phyloP scores from a whole-genome alignment of 2,888 invertebrate genomes.

The Mellilla xanthometata region DNA sequence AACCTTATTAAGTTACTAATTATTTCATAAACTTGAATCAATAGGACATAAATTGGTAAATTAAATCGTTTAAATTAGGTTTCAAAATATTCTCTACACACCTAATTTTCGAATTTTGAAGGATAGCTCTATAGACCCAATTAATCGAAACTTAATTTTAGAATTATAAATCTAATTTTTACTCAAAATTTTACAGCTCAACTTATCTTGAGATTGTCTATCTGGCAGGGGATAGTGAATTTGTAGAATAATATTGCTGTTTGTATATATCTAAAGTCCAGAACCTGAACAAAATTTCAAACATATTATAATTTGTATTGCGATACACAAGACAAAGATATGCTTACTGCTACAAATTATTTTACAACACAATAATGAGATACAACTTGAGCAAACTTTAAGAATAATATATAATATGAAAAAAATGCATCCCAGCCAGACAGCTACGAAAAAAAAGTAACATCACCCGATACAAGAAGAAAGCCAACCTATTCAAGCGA shows the following conservation, averaged over 20 bases:
- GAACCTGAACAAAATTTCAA: constrained; percentile 4
- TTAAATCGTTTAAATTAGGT: constrained; percentile 70
- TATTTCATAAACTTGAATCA: constrained; percentile 78
- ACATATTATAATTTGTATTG: constrained; percentile 23
- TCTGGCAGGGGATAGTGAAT: constrained; percentile 67
- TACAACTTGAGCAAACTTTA: constrained; percentile 70
- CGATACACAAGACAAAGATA: constrained; percentile 48
- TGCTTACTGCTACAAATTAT: constrained; percentile 61
- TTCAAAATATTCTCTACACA: constrained; percentile 57
- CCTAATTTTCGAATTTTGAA: constrained; percentile 60
- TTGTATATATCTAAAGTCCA: no score
- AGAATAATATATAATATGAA: constrained; percentile 46
- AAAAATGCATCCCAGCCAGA: constrained; percentile 75
- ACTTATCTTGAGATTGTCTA: constrained; percentile 49
- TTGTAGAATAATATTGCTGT: constrained; percentile 31
- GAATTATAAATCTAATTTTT: constrained; percentile 33
- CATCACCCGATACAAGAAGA: constrained; percentile 53
- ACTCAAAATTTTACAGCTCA: constrained; percentile 57
- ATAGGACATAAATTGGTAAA: constrained; percentile 80
- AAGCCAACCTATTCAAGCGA: constrained; percentile 72
- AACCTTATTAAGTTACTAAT: constrained; percentile 82
- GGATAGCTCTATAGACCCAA: constrained; percentile 63
- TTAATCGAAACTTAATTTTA: constrained; percentile 64
- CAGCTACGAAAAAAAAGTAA: constrained; percentile 47
- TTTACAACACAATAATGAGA: constrained; percentile 64